Evolutionary conservation across 2,797 vertebrate genomes (phyloP).

Genomic region (Spondyliosoma cantharus): DNA sequence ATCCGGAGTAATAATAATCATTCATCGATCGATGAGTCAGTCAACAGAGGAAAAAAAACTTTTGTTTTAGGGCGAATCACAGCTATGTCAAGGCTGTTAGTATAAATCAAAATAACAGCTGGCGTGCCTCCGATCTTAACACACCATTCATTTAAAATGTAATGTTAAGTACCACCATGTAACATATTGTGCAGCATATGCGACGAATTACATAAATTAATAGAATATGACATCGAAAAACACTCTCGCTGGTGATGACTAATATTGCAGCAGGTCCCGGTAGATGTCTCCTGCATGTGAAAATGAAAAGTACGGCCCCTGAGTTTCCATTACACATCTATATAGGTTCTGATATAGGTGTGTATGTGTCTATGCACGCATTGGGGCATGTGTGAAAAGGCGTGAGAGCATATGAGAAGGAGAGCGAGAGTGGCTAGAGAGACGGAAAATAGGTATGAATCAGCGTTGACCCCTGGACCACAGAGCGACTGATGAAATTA

Average conservation of each 20-base stretch:
- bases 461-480: constrained; percentile 61
- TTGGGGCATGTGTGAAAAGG: constrained; percentile 17
- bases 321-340: constrained; percentile 5
- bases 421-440: constrained; percentile 1
- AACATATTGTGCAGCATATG: not conserved
- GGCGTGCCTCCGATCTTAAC: not conserved
- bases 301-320: constrained; percentile 19
- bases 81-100: not conserved
- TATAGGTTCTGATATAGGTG: not conserved
- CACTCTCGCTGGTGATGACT: not conserved
- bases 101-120: not conserved
- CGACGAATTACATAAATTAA: not conserved
- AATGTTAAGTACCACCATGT: not conserved
- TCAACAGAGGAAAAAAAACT: not conserved
- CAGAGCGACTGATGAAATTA: constrained; percentile 65
- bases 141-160: not conserved
- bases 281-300: not conserved
- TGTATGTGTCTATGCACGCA: constrained; percentile 21
- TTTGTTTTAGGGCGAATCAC: not conserved
- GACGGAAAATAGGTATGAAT: constrained; percentile 49
- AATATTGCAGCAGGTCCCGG: constrained; percentile 8
- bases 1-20: not conserved
- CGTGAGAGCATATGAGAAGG: constrained; percentile 15
- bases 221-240: not conserved
- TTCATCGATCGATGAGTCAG: not conserved